These are phyloP conservation scores for Stenodera caucasica DNA, from an alignment of 2,888 invertebrate species.

Conservation along the genomic window DNA sequence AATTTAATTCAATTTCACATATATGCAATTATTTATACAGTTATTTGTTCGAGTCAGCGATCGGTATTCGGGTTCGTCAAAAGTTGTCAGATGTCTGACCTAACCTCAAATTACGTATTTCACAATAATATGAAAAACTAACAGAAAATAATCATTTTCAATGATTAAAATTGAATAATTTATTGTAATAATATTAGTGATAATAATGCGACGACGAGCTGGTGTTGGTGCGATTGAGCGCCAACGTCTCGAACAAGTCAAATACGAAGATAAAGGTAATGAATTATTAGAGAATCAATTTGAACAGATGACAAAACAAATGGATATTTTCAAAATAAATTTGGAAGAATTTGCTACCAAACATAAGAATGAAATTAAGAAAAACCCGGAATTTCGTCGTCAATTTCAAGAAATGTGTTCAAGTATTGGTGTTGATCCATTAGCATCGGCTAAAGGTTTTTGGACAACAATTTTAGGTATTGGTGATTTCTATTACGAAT, in stretches of 20 bases:
- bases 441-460: conserved; percentile 94
- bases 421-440: conserved; percentile 96
- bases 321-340: conserved; percentile 89
- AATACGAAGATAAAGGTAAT: conserved; percentile 88
- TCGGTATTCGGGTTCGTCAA: no score
- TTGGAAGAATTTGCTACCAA: conserved; percentile 95
- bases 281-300: conserved; percentile 92
- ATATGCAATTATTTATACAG: no score
- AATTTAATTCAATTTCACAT: no score
- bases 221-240: conserved; percentile 91
- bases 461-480: conserved; percentile 96
- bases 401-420: conserved; percentile 99
- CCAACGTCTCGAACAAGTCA: conserved; percentile 82
- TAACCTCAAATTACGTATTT: no score
- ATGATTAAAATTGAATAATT: no score
- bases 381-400: conserved; percentile 89
- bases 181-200: background rate
- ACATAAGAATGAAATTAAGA: conserved; percentile 92
- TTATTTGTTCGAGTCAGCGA: no score
- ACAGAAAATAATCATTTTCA: no score
- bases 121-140: no score
- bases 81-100: no score
- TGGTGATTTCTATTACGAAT: conserved; percentile 98
- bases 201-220: conserved; percentile 74
- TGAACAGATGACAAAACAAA: conserved; percentile 90